Conservation (phyloP, 2,888 invertebrate species). For the Opisthograptis luteolata region DNA sequence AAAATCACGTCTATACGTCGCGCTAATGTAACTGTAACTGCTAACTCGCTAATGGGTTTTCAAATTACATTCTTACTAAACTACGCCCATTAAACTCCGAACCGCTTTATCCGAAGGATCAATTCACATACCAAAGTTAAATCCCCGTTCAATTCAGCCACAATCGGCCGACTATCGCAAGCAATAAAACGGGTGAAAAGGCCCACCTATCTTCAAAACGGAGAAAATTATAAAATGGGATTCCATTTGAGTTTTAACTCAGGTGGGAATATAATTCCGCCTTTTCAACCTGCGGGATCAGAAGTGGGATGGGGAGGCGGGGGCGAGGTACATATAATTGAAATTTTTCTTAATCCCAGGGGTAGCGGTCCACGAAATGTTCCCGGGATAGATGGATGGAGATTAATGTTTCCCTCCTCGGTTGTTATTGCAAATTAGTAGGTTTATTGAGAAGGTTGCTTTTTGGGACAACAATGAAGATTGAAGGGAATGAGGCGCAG, state of each 20-base stretch:
- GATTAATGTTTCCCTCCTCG: conserved; percentile 42
- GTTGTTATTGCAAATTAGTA: conserved; percentile 41
- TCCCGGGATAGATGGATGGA: conserved; percentile 40
- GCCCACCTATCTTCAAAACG: conserved; percentile 50
- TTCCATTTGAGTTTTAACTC: conserved; percentile 66
- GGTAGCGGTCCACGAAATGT: conserved; percentile 43
- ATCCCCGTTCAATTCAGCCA: conserved; percentile 26
- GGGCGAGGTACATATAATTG: conserved; percentile 57
- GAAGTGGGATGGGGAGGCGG: conserved; percentile 11
- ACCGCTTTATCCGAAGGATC: conserved; percentile 28
- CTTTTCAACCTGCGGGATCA: conserved; percentile 41
- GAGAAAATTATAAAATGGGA: conserved; percentile 65
- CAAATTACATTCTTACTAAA: too few species aligned
- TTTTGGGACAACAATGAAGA: conserved; percentile 4
- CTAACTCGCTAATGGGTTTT: too few species aligned
- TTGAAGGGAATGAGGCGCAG: conserved; percentile 10
- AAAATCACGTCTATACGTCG: too few species aligned
- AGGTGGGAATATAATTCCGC: conserved; percentile 45
- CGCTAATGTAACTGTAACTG: too few species aligned
- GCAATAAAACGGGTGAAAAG: conserved; percentile 46
- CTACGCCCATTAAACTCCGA: conserved; percentile 23
- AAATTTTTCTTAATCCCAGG: conserved; percentile 66
- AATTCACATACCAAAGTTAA: conserved; percentile 27
- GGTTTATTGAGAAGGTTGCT: conserved; percentile 28
- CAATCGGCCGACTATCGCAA: conserved; percentile 37